A percentile compares a stretch with the other conserved stretches of the same genome.
Evolutionary conservation across 1,140 invertebrate genomes (phyloP).

Genomic region (Bombus cullumanus): DNA sequence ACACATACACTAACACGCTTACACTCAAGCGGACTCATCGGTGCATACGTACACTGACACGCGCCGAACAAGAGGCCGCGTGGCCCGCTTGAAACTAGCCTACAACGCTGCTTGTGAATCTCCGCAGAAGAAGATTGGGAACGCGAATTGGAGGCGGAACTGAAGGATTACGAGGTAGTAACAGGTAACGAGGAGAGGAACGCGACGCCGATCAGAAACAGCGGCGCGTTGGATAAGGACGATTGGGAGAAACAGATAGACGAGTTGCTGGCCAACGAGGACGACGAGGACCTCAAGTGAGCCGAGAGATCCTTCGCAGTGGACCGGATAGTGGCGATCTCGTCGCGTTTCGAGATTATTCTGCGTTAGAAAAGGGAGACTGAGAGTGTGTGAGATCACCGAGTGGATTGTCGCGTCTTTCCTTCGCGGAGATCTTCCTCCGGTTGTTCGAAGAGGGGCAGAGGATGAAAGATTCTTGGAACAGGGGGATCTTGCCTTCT

Average conservation of each 20-base stretch:
- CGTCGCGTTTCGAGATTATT: slow-evolving; percentile 49
- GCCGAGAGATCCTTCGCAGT: slow-evolving; percentile 20
- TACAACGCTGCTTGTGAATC: slow-evolving; percentile 81
- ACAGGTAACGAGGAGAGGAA: slow-evolving; percentile 66
- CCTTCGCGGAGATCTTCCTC: slow-evolving; percentile 7
- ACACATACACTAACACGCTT: slow-evolving; percentile 10
- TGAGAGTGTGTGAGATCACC: slow-evolving; percentile 2
- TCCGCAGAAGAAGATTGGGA: slow-evolving; percentile 94
- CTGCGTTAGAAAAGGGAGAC: not conserved
- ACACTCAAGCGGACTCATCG: slow-evolving; percentile 30
- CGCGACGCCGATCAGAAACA: slow-evolving; percentile 52
- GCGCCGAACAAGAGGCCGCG: slow-evolving; percentile 27
- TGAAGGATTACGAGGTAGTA: slow-evolving; percentile 96
- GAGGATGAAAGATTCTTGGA: no score
- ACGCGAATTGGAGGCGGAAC: slow-evolving; percentile 94
- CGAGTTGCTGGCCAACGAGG: slow-evolving; percentile 82
- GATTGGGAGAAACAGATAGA: slow-evolving; percentile 85
- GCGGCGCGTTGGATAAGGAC: slow-evolving; percentile 71
- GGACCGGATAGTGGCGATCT: slow-evolving; percentile 50
- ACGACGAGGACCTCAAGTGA: slow-evolving; percentile 82
- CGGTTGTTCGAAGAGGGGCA: not conserved
- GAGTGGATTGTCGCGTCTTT: slow-evolving; percentile 1
- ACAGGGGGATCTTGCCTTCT: not conserved
- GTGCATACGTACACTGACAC: slow-evolving; percentile 12
- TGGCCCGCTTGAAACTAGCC: slow-evolving; percentile 76